phyloP scores from a whole-genome alignment of 2,797 vertebrate species.

The Heterohyrax brucei region DNA sequence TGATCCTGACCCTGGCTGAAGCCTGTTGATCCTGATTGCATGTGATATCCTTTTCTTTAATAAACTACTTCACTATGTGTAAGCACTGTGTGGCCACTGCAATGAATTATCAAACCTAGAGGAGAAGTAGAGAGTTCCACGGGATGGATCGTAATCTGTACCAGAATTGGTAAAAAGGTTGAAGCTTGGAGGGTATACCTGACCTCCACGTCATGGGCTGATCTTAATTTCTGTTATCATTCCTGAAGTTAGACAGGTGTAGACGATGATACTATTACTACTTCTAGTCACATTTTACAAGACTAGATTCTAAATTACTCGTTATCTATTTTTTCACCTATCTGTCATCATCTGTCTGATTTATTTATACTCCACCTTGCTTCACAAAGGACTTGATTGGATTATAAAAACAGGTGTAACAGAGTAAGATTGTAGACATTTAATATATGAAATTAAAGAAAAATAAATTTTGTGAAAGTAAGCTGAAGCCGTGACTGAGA shows the following conservation, averaged over 20 bases:
- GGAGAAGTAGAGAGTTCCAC: not conserved
- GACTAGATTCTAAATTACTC: not conserved
- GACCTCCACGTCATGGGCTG: not conserved
- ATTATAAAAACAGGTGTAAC: conserved; percentile 7
- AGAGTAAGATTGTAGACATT: conserved; percentile 3
- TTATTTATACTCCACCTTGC: not conserved
- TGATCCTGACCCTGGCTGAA: not conserved
- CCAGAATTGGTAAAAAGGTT: not conserved
- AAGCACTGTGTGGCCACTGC: not conserved
- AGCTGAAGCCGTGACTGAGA: not conserved
- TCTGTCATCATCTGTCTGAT: not conserved
- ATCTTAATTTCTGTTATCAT: not conserved
- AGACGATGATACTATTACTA: not conserved
- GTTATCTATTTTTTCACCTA: not conserved
- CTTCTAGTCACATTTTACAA: not conserved
- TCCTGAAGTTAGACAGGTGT: not conserved
- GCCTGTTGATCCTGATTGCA: no score
- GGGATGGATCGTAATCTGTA: not conserved
- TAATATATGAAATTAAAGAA: not conserved
- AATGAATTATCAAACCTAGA: not conserved
- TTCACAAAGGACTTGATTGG: conserved; percentile 44
- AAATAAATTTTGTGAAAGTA: conserved; percentile 9
- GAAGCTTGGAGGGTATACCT: not conserved
- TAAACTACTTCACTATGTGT: not conserved
- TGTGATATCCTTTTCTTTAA: not conserved